A percentile compares a stretch with the other conserved stretches of the same genome.
Evolutionary conservation across 2,888 invertebrate species (phyloP).

Genomic region (Amiota communis): DNA sequence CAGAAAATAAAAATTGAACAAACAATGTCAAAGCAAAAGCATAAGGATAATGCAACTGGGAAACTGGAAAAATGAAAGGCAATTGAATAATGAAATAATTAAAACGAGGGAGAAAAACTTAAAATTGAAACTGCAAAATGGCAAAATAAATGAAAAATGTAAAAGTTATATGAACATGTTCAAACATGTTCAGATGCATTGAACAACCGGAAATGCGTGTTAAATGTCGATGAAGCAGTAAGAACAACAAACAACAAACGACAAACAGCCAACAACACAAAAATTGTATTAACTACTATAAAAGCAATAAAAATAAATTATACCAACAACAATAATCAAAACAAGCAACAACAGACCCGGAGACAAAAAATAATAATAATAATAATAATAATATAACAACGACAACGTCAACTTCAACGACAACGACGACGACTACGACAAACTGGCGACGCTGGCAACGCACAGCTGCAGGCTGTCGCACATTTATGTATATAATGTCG

Average conservation of each 20-base stretch:
- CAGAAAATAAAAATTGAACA: no score
- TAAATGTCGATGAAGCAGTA: not conserved
- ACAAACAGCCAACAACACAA: not conserved
- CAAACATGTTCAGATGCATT: not conserved
- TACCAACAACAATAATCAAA: not conserved
- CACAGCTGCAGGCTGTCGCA: constrained; percentile 18
- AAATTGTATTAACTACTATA: not conserved
- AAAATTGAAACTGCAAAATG: not conserved
- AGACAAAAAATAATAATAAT: not conserved
- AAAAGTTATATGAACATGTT: not conserved
- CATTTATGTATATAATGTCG: constrained; percentile 15
- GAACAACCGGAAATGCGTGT: not conserved
- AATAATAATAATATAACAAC: not conserved
- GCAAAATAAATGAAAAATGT: no score
- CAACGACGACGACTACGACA: not conserved
- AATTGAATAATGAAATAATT: not conserved
- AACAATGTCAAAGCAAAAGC: no score
- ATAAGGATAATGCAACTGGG: no score
- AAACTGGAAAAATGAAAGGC: no score
- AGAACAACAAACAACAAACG: not conserved
- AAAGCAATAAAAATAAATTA: not conserved
- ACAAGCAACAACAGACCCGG: not conserved
- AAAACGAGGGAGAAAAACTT: not conserved
- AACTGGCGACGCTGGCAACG: constrained; percentile 3
- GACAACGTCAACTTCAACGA: not conserved